These are phyloP conservation scores for Synanthedon formicaeformis DNA, from an alignment of 2,888 invertebrate genomes.

Conservation along the genomic window DNA sequence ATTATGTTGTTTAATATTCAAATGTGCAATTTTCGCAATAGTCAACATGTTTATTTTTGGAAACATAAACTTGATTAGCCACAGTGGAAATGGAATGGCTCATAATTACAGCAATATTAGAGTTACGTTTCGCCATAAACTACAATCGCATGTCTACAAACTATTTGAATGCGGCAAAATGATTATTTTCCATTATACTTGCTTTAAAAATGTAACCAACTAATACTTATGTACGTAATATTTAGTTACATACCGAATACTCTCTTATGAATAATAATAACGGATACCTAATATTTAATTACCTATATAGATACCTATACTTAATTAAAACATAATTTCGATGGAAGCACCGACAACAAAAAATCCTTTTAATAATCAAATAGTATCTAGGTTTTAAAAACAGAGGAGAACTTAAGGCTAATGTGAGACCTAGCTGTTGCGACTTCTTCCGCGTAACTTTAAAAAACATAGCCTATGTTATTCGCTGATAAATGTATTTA, in stretches of 20 bases:
- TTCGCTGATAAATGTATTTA: too few species aligned
- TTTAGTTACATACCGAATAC: neutral
- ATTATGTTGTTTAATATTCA: neutral
- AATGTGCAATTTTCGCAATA: neutral
- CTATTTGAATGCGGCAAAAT: slow-evolving; percentile 47
- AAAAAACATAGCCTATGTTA: too few species aligned
- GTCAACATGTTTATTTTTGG: slow-evolving; percentile 24
- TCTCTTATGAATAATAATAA: too few species aligned
- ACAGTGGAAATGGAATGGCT: slow-evolving; percentile 49
- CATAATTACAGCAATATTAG: slow-evolving; percentile 60
- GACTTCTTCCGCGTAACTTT: too few species aligned
- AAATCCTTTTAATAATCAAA: too few species aligned
- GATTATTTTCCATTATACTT: slow-evolving; percentile 21
- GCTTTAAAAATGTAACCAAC: neutral
- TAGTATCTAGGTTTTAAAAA: too few species aligned
- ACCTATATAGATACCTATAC: too few species aligned
- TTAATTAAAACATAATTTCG: too few species aligned
- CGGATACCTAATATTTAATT: too few species aligned
- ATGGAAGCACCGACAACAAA: too few species aligned
- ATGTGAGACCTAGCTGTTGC: too few species aligned
- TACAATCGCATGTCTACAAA: slow-evolving; percentile 49
- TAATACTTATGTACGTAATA: neutral
- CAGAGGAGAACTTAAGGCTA: too few species aligned
- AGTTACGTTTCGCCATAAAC: slow-evolving; percentile 52
- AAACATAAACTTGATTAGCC: slow-evolving; percentile 48